phyloP scores from a whole-genome alignment of 1,140 invertebrate genomes.

The Choristoneura fumiferana region DNA sequence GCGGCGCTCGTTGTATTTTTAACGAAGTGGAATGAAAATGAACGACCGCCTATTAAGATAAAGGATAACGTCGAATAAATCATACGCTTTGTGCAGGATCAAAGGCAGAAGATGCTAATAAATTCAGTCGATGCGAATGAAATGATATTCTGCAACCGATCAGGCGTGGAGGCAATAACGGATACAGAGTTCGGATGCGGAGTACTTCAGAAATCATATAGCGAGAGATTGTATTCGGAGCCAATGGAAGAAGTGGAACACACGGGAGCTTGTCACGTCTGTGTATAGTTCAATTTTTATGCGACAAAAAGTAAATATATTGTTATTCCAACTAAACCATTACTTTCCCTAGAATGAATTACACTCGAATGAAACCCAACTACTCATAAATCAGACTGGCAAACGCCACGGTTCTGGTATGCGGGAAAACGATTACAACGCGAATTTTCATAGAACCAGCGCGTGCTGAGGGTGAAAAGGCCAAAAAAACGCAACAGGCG shows the following conservation, averaged over 20 bases:
- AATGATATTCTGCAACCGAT: too few species aligned
- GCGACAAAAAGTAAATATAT: too few species aligned
- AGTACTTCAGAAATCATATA: neutral
- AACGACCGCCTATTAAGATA: constrained; percentile 7
- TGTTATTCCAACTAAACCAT: too few species aligned
- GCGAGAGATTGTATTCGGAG: neutral
- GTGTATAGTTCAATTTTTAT: too few species aligned
- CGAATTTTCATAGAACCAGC: too few species aligned
- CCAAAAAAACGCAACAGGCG: constrained; percentile 6
- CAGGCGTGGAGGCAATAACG: neutral
- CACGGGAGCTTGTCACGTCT: too few species aligned
- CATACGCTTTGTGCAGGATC: neutral
- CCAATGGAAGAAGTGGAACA: constrained; percentile 3
- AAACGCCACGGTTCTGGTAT: too few species aligned
- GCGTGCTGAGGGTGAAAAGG: neutral
- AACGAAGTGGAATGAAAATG: constrained; percentile 13
- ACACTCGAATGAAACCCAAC: too few species aligned
- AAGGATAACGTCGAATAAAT: constrained; percentile 6
- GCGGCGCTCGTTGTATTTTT: constrained; percentile 5
- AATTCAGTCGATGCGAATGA: too few species aligned
- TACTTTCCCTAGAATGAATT: too few species aligned
- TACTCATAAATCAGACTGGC: too few species aligned
- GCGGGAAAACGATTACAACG: too few species aligned
- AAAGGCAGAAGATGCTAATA: neutral
- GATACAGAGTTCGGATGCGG: neutral